Evolutionary conservation across 2,113 vertebrate species (phyloP).

Genomic region (Asarcornis scutulata): DNA sequence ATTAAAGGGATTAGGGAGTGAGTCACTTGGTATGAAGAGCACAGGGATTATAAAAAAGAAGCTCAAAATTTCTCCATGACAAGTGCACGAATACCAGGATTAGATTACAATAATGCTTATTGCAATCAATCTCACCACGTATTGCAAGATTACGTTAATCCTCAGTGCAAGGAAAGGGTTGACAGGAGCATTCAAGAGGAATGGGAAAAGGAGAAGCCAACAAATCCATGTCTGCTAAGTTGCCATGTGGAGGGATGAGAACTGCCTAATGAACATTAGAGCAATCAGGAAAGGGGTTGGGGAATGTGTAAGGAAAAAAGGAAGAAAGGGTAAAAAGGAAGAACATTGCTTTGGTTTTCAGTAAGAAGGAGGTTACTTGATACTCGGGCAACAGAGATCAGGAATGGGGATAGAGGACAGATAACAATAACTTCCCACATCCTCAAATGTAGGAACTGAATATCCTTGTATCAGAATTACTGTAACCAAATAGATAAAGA

Average conservation of each 20-base stretch:
- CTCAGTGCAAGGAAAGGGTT: not conserved
- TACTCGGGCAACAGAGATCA: not conserved
- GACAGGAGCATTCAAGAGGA: not conserved
- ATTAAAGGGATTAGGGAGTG: not conserved
- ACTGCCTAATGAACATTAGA: not conserved
- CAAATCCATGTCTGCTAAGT: not conserved
- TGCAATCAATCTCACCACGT: not conserved
- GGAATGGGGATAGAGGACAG: not conserved
- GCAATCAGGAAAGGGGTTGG: not conserved
- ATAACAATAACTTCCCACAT: not conserved
- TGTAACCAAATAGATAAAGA: not conserved
- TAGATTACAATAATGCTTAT: not conserved
- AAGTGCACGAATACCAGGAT: not conserved
- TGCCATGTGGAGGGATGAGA: not conserved
- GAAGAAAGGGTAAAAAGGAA: not conserved
- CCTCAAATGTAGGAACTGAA: not conserved
- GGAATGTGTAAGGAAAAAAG: not conserved
- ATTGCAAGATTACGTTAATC: not conserved
- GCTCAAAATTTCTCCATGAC: not conserved
- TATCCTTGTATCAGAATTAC: not conserved
- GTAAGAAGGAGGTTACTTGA: not conserved
- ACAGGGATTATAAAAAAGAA: not conserved
- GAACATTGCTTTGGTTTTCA: not conserved
- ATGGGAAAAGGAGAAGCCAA: not conserved
- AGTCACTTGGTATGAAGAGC: not conserved